Conservation (phyloP, 2,888 invertebrate genomes). For the Schrankia costaestrigalis region DNA sequence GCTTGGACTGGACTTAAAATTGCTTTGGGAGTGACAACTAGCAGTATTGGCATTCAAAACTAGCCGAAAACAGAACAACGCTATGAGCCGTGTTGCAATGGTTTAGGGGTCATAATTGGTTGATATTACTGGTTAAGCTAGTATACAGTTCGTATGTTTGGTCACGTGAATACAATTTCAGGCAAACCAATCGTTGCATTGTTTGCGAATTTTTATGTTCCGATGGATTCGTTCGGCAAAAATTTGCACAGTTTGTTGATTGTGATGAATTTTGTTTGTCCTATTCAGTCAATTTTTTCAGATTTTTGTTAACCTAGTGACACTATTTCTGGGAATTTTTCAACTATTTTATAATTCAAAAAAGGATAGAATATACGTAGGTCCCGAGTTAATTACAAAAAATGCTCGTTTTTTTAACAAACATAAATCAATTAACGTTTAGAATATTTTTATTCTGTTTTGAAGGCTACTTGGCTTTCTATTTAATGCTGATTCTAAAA, state of each 20-base stretch:
- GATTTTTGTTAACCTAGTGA: constrained; percentile 2
- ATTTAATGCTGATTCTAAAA: too few relatives aligned
- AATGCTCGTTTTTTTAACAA: too few relatives aligned
- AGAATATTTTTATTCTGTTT: too few relatives aligned
- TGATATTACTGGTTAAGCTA: constrained; percentile 34
- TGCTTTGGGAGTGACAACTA: constrained; percentile 45
- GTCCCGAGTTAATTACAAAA: too few relatives aligned
- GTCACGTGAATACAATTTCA: constrained; percentile 43
- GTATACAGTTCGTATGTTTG: constrained; percentile 40
- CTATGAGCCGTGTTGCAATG: constrained; percentile 36
- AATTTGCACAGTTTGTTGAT: constrained; percentile 38
- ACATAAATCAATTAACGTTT: too few relatives aligned
- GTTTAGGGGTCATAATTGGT: constrained; percentile 44
- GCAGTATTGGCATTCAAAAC: constrained; percentile 43
- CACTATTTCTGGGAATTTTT: too few relatives aligned
- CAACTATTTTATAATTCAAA: too few relatives aligned
- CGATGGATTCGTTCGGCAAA: constrained; percentile 35
- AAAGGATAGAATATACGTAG: too few relatives aligned
- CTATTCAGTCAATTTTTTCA: constrained; percentile 9
- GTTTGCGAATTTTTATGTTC: constrained; percentile 38
- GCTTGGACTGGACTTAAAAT: constrained; percentile 57
- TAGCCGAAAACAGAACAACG: constrained; percentile 26
- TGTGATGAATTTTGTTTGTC: constrained; percentile 38
- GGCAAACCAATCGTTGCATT: constrained; percentile 41
- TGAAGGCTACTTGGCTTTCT: too few relatives aligned